These are phyloP conservation scores for Galaxea fascicularis DNA, from an alignment of 92 coral and sea anemone species.

Conservation along the genomic window DNA sequence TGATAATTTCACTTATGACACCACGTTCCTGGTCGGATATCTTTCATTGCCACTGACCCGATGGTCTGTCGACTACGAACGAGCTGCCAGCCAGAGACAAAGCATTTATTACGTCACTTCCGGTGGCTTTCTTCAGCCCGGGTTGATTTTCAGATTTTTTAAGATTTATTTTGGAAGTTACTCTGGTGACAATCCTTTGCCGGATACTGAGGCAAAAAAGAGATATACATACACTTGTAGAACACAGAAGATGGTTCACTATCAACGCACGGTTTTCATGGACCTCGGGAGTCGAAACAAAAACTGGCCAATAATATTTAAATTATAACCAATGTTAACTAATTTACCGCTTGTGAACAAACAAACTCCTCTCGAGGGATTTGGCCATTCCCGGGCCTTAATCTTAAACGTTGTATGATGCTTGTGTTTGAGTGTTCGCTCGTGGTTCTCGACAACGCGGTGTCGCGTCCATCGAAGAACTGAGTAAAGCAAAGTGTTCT, in stretches of 20 bases:
- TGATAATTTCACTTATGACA: too few species aligned
- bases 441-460: too few species aligned
- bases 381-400: background rate
- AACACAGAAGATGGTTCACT: background rate
- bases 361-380: constrained; percentile 17
- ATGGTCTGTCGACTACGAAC: too few species aligned
- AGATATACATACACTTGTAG: too few species aligned
- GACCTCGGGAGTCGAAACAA: background rate
- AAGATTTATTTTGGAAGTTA: too few species aligned
- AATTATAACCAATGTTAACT: background rate
- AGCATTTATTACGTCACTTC: constrained; percentile 13
- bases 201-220: too few species aligned
- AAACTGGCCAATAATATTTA: background rate
- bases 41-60: background rate
- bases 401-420: too few species aligned
- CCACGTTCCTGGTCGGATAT: background rate
- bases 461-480: too few species aligned
- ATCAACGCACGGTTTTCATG: background rate
- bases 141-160: background rate
- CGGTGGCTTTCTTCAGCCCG: background rate
- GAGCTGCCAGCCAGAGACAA: too few species aligned
- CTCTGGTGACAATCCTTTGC: too few species aligned
- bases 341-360: background rate
- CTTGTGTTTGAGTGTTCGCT: too few species aligned
- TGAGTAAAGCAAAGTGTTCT: background rate